Evolutionary conservation across 2,113 vertebrate species (phyloP).

Genomic region (Ceyx melanurus): DNA sequence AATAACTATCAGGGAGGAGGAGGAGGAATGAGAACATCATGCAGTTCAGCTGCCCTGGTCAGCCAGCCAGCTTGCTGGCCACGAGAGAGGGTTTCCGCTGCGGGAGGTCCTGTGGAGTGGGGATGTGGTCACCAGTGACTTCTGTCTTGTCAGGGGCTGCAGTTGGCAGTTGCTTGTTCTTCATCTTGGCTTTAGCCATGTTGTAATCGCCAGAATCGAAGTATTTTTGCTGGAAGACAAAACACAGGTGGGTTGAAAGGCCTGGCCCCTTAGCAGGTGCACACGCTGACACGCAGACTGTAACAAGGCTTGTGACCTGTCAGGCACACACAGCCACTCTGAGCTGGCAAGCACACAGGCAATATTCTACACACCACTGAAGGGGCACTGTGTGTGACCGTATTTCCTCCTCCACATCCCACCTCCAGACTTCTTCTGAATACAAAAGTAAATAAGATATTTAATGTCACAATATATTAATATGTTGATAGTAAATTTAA

Average conservation of each 20-base stretch:
- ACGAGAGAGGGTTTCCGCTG: slow-evolving; percentile 98
- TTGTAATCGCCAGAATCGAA: slow-evolving; percentile 99
- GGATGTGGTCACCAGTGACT: slow-evolving; percentile 98
- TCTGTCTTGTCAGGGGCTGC: slow-evolving; percentile 94
- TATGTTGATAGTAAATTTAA: no score
- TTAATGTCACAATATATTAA: no score
- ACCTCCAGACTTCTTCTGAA: no score
- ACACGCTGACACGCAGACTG: not conserved
- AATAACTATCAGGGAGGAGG: slow-evolving; percentile 75
- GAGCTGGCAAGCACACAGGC: not conserved
- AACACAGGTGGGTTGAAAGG: not conserved
- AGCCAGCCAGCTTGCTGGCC: slow-evolving; percentile 97
- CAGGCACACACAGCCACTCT: not conserved
- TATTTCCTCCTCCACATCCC: no score
- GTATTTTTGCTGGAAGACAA: slow-evolving; percentile 92
- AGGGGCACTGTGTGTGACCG: no score
- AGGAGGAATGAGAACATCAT: slow-evolving; percentile 84
- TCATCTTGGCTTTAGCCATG: slow-evolving; percentile 99
- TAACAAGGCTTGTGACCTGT: no score
- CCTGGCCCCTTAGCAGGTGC: not conserved
- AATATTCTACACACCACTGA: no score
- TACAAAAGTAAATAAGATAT: no score
- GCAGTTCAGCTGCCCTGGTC: slow-evolving; percentile 80
- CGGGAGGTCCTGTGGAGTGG: slow-evolving; percentile 97
- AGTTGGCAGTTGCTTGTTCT: slow-evolving; percentile 94